Evolutionary conservation across 2,888 invertebrate genomes (phyloP).

Genomic region (Loripinus fragilis): DNA sequence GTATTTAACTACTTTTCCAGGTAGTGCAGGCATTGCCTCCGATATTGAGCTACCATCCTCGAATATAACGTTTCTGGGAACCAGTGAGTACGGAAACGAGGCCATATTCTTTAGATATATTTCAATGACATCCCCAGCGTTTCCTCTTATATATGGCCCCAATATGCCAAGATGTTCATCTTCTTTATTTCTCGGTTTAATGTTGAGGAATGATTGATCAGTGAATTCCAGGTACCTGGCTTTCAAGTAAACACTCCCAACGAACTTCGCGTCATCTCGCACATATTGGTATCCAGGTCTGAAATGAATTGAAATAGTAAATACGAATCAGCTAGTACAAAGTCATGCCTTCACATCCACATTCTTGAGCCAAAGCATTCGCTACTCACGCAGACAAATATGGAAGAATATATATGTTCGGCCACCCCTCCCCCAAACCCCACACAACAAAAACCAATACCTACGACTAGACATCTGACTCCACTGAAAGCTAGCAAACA

Average conservation of each 20-base stretch:
- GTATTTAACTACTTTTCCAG: constrained; percentile 57
- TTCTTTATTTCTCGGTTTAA: constrained; percentile 25
- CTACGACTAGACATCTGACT: too few species aligned
- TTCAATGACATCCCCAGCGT: constrained; percentile 69
- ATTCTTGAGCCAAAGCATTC: too few species aligned
- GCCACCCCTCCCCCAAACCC: too few species aligned
- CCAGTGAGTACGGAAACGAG: constrained; percentile 59
- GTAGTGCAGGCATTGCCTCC: constrained; percentile 36
- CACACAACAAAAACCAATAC: too few species aligned
- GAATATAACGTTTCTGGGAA: constrained; percentile 64
- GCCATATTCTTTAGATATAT: constrained; percentile 67
- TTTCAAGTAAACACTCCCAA: constrained; percentile 59
- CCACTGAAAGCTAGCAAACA: too few species aligned
- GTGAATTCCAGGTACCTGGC: constrained; percentile 59
- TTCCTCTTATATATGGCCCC: constrained; percentile 71
- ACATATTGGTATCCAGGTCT: constrained; percentile 44
- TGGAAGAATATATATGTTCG: too few species aligned
- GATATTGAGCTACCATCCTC: constrained; percentile 44
- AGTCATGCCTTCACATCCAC: too few species aligned
- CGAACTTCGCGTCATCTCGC: constrained; percentile 39
- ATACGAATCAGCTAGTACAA: too few species aligned
- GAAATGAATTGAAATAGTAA: constrained; percentile 6
- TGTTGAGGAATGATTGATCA: constrained; percentile 45
- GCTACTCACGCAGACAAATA: too few species aligned
- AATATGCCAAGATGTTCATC: constrained; percentile 52